A percentile compares a stretch with the other conserved stretches of the same genome.
phyloP scores from a whole-genome alignment of 2,797 vertebrate species.

The Remorina albescens region DNA sequence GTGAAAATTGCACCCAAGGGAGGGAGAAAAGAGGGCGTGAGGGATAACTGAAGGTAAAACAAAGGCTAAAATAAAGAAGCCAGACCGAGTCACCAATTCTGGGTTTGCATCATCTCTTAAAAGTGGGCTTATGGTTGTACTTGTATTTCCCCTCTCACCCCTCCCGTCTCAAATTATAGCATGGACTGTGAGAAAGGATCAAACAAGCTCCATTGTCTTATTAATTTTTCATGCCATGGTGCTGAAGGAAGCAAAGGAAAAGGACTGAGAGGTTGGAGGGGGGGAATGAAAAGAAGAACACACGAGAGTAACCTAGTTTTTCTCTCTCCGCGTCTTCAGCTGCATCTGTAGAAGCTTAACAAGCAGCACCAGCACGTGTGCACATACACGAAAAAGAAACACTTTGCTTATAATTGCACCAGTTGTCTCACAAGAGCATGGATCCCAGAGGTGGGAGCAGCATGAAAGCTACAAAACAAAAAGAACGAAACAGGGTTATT shows the following conservation, averaged over 20 bases:
- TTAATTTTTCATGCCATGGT: conserved; percentile 68
- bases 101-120: conserved; percentile 51
- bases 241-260: conserved; percentile 47
- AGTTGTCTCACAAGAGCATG: conserved; percentile 20
- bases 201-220: conserved; percentile 58
- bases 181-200: conserved; percentile 52
- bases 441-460: conserved; percentile 22
- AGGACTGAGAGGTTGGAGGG: conserved; percentile 38
- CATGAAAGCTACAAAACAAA: conserved; percentile 8
- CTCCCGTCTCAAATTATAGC: conserved; percentile 51
- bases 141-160: neutral
- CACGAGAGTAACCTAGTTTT: conserved; percentile 70
- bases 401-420: conserved; percentile 51
- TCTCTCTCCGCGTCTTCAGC: conserved; percentile 24
- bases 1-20: conserved; percentile 65
- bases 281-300: conserved; percentile 31
- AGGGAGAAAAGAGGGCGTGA: conserved; percentile 17
- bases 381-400: conserved; percentile 18
- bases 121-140: conserved; percentile 33
- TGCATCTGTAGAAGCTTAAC: conserved; percentile 56
- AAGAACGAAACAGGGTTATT: neutral
- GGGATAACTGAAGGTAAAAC: conserved; percentile 40
- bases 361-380: conserved; percentile 37
- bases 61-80: conserved; percentile 36
- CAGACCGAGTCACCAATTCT: neutral